Conservation (phyloP, 2,797 vertebrate genomes). For the Mustela erminea region DNA sequence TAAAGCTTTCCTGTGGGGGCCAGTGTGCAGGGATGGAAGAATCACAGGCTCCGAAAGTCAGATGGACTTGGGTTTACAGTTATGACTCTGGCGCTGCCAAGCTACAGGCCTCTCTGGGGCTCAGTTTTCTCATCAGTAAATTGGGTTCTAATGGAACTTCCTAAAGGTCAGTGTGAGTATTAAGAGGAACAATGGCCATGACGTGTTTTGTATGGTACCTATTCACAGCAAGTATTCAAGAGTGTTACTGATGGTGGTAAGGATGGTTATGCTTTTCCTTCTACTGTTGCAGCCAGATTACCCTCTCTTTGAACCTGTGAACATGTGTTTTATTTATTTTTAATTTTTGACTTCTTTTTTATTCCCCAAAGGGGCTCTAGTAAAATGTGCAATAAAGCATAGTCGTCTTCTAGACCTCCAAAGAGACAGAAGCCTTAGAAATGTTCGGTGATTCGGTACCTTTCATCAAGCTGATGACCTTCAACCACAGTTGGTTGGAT, state of each 20-base stretch:
- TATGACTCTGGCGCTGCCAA: not conserved
- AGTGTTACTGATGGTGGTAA: not conserved
- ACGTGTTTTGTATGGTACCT: not conserved
- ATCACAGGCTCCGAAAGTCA: not conserved
- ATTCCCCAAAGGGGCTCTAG: not conserved
- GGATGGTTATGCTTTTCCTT: not conserved
- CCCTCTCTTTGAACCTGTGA: not conserved
- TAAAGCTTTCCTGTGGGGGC: not conserved
- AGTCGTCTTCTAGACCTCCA: not conserved
- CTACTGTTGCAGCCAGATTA: not conserved
- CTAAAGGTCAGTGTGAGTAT: not conserved
- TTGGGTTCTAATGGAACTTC: not conserved
- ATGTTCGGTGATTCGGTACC: not conserved
- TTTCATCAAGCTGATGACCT: conserved; percentile 45
- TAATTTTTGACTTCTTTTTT: not conserved
- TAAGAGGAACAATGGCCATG: not conserved
- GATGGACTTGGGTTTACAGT: not conserved
- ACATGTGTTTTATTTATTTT: not conserved
- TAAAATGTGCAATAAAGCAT: not conserved
- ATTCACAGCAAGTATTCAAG: not conserved
- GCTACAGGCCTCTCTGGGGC: not conserved
- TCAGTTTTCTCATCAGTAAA: conserved; percentile 18
- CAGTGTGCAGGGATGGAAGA: not conserved
- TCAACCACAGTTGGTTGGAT: not conserved
- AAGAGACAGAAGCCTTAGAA: not conserved